phyloP scores from a whole-genome alignment of 1,140 invertebrate genomes.

The Caenorhabditis remanei region DNA sequence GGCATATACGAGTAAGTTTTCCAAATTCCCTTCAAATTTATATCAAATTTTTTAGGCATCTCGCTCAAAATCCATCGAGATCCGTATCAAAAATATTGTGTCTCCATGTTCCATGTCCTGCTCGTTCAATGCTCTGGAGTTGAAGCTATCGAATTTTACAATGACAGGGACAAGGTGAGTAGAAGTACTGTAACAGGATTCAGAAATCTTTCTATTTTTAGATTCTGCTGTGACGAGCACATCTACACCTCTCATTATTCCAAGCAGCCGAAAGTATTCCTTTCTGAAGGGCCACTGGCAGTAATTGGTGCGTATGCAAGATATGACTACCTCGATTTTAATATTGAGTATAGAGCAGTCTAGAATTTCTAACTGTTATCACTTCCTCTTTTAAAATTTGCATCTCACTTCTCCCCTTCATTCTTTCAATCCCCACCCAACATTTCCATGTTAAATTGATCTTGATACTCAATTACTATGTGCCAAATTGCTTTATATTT shows the following conservation, averaged over 20 bases:
- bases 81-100: constrained; percentile 32
- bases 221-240: constrained; percentile 45
- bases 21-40: background rate
- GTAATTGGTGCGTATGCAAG: constrained; percentile 36
- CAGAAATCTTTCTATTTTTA: background rate
- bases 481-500: constrained; percentile 42
- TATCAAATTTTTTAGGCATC: background rate
- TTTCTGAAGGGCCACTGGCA: background rate
- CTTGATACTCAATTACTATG: constrained; percentile 49
- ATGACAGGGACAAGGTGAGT: constrained; percentile 29
- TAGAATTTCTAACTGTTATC: background rate
- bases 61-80: background rate
- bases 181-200: background rate
- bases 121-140: constrained; percentile 20
- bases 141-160: constrained; percentile 29
- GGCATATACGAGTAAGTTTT: constrained; percentile 5
- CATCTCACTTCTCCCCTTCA: background rate
- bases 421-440: background rate
- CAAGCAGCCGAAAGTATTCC: constrained; percentile 12
- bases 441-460: no score
- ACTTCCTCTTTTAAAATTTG: background rate
- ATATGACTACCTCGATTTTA: constrained; percentile 36
- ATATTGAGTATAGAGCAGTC: constrained; percentile 33
- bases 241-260: background rate
- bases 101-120: constrained; percentile 42